phyloP scores from a whole-genome alignment of 2,797 vertebrate genomes.

The Coregonus suidteri region DNA sequence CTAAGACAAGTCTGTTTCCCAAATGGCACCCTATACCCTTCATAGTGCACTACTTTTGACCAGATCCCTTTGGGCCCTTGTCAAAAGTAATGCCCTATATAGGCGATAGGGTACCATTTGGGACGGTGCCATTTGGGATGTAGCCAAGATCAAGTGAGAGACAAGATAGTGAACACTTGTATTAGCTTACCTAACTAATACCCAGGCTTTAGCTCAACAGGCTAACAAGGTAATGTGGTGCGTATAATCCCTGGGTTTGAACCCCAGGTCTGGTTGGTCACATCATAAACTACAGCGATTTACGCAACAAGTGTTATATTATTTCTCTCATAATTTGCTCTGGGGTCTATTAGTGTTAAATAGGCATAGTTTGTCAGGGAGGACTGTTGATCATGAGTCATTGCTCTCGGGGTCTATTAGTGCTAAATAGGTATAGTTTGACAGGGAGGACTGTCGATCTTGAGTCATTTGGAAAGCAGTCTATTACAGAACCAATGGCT shows the following conservation, averaged over 20 bases:
- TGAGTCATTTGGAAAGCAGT: conserved; percentile 30
- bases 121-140: no score
- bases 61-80: no score
- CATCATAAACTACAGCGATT: background rate
- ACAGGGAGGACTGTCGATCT: no score
- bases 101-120: no score
- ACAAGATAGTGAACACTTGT: no score
- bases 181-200: no score
- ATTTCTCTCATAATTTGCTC: background rate
- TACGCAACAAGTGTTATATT: background rate
- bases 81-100: no score
- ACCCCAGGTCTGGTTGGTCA: background rate
- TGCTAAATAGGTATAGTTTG: conserved; percentile 5
- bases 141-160: no score
- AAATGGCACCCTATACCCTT: background rate
- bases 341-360: conserved; percentile 1
- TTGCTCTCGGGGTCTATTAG: conserved; percentile 7
- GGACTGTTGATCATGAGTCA: background rate
- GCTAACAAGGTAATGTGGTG: background rate
- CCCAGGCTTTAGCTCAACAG: background rate
- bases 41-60: background rate
- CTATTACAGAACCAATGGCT: conserved; percentile 65
- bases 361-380: background rate
- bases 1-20: background rate
- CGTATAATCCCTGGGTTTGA: background rate